Conservation (phyloP, 1,140 invertebrate genomes). For the Zaprionus nigranus region DNA sequence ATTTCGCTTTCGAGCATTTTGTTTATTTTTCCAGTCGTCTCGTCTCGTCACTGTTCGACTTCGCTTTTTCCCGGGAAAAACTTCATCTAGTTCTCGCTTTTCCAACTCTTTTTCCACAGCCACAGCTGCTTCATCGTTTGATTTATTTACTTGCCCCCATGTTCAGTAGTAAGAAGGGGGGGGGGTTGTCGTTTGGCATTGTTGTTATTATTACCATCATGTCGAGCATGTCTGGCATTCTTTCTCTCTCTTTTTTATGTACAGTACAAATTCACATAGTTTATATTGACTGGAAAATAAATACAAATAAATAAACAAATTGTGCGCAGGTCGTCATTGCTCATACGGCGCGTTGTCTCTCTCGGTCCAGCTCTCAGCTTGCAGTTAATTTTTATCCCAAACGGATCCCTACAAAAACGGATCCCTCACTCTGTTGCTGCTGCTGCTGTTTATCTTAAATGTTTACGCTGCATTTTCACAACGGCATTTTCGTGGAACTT, state of each 20-base stretch:
- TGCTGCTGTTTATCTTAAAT: slow-evolving; percentile 62
- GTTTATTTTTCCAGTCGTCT: slow-evolving; percentile 61
- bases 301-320: slow-evolving; percentile 80
- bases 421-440: not conserved
- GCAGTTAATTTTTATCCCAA: slow-evolving; percentile 65
- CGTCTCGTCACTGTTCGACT: slow-evolving; percentile 31
- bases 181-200: slow-evolving; percentile 18
- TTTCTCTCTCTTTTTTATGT: slow-evolving; percentile 61
- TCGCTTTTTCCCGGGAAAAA: slow-evolving; percentile 56
- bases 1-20: slow-evolving; percentile 40
- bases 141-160: slow-evolving; percentile 74
- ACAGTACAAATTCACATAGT: slow-evolving; percentile 79
- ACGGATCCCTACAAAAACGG: not conserved
- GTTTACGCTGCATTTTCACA: slow-evolving; percentile 75
- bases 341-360: slow-evolving; percentile 69
- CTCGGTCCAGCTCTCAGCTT: slow-evolving; percentile 5
- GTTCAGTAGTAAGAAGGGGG: slow-evolving; percentile 11
- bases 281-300: slow-evolving; percentile 83
- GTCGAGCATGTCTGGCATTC: slow-evolving; percentile 34
- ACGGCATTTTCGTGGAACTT: slow-evolving; percentile 74
- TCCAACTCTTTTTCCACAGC: slow-evolving; percentile 14
- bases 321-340: slow-evolving; percentile 42
- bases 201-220: slow-evolving; percentile 54
- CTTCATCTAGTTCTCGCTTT: slow-evolving; percentile 23
- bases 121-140: slow-evolving; percentile 55